These are phyloP conservation scores for Drosophila grimshawi DNA, from an alignment of 1,140 invertebrate genomes.

Conservation along the genomic window DNA sequence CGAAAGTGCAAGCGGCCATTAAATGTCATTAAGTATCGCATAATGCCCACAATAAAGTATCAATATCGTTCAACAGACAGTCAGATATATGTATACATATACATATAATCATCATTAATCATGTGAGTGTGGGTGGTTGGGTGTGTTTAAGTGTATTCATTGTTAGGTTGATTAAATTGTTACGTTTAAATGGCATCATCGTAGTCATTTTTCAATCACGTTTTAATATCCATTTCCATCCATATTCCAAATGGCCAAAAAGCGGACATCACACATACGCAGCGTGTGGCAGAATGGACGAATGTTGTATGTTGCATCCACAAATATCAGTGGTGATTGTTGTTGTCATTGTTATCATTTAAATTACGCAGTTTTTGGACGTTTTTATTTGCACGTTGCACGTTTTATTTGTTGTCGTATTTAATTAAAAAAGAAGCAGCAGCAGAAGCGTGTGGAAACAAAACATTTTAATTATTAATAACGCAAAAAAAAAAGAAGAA, in stretches of 20 bases:
- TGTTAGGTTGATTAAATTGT: slow-evolving; percentile 18
- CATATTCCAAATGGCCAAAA: slow-evolving; percentile 14
- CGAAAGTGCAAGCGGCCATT: slow-evolving; percentile 55
- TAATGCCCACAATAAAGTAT: slow-evolving; percentile 24
- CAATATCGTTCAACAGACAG: slow-evolving; percentile 16
- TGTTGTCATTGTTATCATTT: slow-evolving; percentile 29
- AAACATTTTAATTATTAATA: slow-evolving; percentile 73
- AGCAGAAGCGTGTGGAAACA: slow-evolving; percentile 50
- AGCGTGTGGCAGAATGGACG: slow-evolving; percentile 6
- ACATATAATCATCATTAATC: slow-evolving; percentile 2
- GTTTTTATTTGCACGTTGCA: slow-evolving; percentile 3
- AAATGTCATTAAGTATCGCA: slow-evolving; percentile 42
- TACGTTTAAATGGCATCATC: slow-evolving; percentile 14
- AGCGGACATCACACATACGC: slow-evolving; percentile 31
- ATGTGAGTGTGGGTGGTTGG: background rate
- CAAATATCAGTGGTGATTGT: slow-evolving; percentile 1
- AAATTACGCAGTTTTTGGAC: slow-evolving; percentile 38
- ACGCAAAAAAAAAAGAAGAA: slow-evolving; percentile 18
- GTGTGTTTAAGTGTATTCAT: slow-evolving; percentile 2
- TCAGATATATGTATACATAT: slow-evolving; percentile 1
- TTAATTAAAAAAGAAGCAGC: slow-evolving; percentile 67
- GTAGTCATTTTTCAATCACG: slow-evolving; percentile 32
- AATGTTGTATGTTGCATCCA: background rate
- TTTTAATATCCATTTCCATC: slow-evolving; percentile 25
- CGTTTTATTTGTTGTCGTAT: slow-evolving; percentile 44